Conservation (phyloP, 2,113 vertebrate species). For the Atlantisia rogersi region DNA sequence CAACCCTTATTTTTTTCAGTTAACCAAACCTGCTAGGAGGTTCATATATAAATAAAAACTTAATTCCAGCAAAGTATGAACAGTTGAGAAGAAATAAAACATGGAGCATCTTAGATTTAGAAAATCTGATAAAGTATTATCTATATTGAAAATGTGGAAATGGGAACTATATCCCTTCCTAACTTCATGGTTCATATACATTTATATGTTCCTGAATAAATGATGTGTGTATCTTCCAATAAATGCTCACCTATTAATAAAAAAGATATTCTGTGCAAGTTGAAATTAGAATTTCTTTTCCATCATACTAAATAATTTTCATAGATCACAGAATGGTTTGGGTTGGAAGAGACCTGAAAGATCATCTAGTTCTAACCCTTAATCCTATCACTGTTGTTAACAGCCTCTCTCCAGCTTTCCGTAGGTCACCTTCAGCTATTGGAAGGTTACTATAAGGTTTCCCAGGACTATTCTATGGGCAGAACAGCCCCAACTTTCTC, state of each 20-base stretch:
- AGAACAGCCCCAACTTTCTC: too few relatives aligned
- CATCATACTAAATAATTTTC: background rate
- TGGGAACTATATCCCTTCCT: background rate
- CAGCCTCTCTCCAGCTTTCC: too few relatives aligned
- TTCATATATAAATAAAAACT: slow-evolving; percentile 38
- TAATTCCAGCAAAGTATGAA: background rate
- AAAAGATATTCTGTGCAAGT: background rate
- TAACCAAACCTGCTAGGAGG: background rate
- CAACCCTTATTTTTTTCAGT: slow-evolving; percentile 2
- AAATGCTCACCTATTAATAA: background rate
- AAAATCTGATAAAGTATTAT: slow-evolving; percentile 2
- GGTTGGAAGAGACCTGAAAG: too few relatives aligned
- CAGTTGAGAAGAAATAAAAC: slow-evolving; percentile 7
- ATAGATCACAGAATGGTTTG: too few relatives aligned
- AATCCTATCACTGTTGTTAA: too few relatives aligned
- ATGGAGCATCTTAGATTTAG: background rate
- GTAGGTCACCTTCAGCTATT: too few relatives aligned
- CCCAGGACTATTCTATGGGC: too few relatives aligned
- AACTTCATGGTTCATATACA: background rate
- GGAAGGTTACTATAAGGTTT: too few relatives aligned
- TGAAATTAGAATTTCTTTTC: slow-evolving; percentile 20
- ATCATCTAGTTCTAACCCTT: too few relatives aligned
- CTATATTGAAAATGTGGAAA: background rate
- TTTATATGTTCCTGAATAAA: background rate
- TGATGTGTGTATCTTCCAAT: background rate